Conservation (phyloP, 1,140 invertebrate genomes). For the Caerostris extrusa region DNA sequence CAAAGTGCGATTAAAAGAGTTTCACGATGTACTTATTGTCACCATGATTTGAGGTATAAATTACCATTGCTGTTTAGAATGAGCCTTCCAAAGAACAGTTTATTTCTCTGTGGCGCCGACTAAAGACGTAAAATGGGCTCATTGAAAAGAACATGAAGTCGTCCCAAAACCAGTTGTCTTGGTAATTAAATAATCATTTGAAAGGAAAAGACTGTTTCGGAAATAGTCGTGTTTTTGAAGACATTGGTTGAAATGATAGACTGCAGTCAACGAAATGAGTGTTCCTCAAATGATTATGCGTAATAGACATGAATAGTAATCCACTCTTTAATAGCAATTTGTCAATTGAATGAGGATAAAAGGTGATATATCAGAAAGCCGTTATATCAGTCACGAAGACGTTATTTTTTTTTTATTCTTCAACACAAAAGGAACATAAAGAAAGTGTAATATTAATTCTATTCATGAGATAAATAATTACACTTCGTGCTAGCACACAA, state of each 20-base stretch:
- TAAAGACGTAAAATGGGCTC: constrained; percentile 40
- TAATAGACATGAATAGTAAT: not conserved
- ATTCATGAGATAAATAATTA: no score
- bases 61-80: not conserved
- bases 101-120: constrained; percentile 50
- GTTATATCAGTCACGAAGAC: no score
- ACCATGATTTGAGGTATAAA: constrained; percentile 34
- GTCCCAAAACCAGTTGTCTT: not conserved
- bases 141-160: not conserved
- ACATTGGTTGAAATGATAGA: not conserved
- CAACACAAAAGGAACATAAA: not conserved
- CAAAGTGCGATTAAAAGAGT: constrained; percentile 42
- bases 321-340: not conserved
- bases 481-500: no score
- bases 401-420: not conserved
- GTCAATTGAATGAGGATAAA: not conserved
- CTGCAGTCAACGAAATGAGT: not conserved
- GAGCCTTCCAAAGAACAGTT: not conserved
- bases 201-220: not conserved
- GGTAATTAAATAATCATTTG: constrained; percentile 62
- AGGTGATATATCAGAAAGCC: not conserved
- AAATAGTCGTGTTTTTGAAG: not conserved
- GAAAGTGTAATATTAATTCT: not conserved
- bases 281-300: not conserved
- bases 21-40: constrained; percentile 55